Base-by-base conservation (phyloP, 2,888 invertebrate species). In the Pammene aurita region DNA sequence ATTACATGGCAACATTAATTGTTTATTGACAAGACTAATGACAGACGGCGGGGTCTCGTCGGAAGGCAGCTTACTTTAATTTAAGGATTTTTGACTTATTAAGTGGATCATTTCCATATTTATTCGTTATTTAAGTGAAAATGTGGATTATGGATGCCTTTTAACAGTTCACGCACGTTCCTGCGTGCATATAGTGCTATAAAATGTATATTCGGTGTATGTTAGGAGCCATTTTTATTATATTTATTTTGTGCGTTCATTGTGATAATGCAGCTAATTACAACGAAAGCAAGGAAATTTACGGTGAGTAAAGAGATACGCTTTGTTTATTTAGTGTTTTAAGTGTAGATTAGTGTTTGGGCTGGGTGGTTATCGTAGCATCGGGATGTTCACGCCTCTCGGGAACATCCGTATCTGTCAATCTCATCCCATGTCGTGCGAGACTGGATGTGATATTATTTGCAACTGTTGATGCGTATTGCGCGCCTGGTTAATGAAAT, bases 191-290 rank as follows among this genome's bases (percentile, higher is more conserved):
- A 80, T 80, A 81, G 81, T 83, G 81, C 78, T 80, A 77, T 76
- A 92, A 86, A 86, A 93, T 93, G 93, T 89, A 88, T 90, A 83
- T 88, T 88, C 87, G 82, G 78, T 89, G 84, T 86, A 87, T 87
- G 80, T 75, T 92, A 89, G 93, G 89, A 90, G 93, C 93, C 93
- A 93, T 93, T 92, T 93, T 93, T 90, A 86, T 89, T 88, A 85
- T 91, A 88, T 92, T 90, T 90, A 92, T 92, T 90, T 92, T 92
- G 87, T 89, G 90, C 86, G 92, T 90, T 89, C 89, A 92, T 90
- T 92, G 92, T 91, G 92, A 90, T 89, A 91, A 86, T 89, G 86
- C 85, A 82, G 88, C 80, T 79, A 89, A 85, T 84, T 88, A 91
- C 90, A 92, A 91, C 90, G 92, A 92, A 90, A 85, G 84, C 80